Percentiles rank a stretch among this genome's conserved stretches.
phyloP scores from a whole-genome alignment of 2,797 vertebrate genomes.

The Linurgus olivaceus region DNA sequence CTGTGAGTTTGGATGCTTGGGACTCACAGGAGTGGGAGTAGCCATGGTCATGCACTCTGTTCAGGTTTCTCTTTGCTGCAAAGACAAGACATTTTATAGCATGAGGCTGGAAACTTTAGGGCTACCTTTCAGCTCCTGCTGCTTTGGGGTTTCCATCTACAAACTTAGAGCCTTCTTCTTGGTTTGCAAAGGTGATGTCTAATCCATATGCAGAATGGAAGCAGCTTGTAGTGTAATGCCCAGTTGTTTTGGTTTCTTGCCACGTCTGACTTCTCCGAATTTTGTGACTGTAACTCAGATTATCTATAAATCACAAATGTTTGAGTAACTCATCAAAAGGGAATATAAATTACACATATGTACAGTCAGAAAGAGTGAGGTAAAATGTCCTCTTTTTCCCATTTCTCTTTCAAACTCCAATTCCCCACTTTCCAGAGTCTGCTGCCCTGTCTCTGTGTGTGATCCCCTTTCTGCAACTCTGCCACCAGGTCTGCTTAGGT shows the following conservation, averaged over 20 bases:
- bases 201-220: neutral
- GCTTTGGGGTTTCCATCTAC: neutral
- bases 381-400: neutral
- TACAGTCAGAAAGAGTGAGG: neutral
- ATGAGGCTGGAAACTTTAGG: neutral
- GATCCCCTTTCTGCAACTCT: neutral
- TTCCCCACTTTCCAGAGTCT: fast-evolving
- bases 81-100: neutral
- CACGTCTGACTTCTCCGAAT: neutral
- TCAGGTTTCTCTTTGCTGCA: neutral
- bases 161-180: fast-evolving
- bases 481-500: neutral
- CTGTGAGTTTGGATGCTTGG: neutral
- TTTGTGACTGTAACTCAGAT: neutral
- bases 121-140: neutral
- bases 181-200: neutral
- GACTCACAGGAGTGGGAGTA: neutral
- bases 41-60: fast-evolving
- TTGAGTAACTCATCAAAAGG: neutral
- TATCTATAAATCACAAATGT: neutral
- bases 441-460: neutral
- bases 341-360: neutral
- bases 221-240: neutral
- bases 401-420: neutral
- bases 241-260: neutral